Base-by-base conservation (phyloP, 2,888 invertebrate species). In the Scrobipalpa costella region DNA sequence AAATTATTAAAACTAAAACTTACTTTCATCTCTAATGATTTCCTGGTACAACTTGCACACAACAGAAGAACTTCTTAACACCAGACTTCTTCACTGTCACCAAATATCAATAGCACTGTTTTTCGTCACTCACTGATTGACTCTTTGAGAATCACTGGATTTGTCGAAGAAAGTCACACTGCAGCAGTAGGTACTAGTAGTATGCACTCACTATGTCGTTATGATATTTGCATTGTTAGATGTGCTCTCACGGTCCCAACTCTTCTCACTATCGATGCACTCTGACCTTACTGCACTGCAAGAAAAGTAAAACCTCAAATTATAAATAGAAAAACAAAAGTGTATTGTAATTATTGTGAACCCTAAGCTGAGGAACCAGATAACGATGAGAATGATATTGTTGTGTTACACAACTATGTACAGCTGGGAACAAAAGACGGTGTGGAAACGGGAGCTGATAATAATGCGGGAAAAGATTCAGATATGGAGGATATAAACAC, bases 11-110 rank as follows among this genome's bases (percentile, higher is more conserved):
- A 34, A 61, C 58, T 27, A 52, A 61, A 61, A 87, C 88, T 88
- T 69, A 89, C 88, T 79, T 78, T 85, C 88, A 89, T 89, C 75
- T 73, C 83, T 85, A 77, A 75, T 71, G 77, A 69, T 81, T 78
- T 78, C 74, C 73, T 77, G 59, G 62, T 38, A 27, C 64, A 64
- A 19, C 27, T 21, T 21, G 44, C 44, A 59, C 17, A 61, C 27
- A 33, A 13, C 55, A n/a, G 44, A n/a, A 38, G 50, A 33, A 64
- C 59, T 62, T 44, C 60, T 64, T 19, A 49, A 44, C 68, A 64
- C 61, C 64, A 57, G 57, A 34, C 40, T 44, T 59, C 57, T 62
- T 64, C 67, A 66, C 68, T 63, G 60, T 52, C 66, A 67, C 64
- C 61, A 61, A 67, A 64, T 64, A 67, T 67, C 57, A 67, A 66